Evolutionary conservation across 2,888 invertebrate genomes (phyloP).

Genomic region (Drosophila suboccidentalis): DNA sequence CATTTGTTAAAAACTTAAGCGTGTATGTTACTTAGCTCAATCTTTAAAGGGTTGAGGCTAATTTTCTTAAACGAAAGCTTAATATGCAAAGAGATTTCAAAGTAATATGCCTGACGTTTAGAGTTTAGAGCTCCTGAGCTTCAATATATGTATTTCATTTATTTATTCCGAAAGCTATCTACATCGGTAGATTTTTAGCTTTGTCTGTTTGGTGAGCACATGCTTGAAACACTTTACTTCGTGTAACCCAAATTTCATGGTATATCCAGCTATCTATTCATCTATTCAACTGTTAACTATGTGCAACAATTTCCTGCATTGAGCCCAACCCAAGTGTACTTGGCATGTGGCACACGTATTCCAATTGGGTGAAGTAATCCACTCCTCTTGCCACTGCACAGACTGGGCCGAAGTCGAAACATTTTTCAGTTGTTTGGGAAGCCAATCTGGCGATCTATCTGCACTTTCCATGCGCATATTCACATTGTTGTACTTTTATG

Average conservation of each 20-base stretch:
- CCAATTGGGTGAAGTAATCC: slow-evolving; percentile 17
- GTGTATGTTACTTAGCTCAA: too few species aligned
- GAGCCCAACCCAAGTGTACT: slow-evolving; percentile 17
- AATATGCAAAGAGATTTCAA: too few species aligned
- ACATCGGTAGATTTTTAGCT: not conserved
- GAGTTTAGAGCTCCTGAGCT: not conserved
- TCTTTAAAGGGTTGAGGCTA: too few species aligned
- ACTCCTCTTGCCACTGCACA: slow-evolving; percentile 5
- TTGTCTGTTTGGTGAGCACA: not conserved
- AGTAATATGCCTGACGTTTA: too few species aligned
- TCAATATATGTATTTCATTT: too few species aligned
- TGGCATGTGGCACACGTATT: slow-evolving; percentile 37
- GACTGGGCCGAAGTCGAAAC: slow-evolving; percentile 20
- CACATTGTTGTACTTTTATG: slow-evolving; percentile 50
- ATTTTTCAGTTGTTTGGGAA: slow-evolving; percentile 22
- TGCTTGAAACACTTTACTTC: not conserved
- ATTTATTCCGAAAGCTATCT: too few species aligned
- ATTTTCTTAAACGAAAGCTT: too few species aligned
- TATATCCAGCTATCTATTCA: slow-evolving; percentile 16
- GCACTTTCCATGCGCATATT: slow-evolving; percentile 48
- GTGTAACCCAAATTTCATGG: not conserved
- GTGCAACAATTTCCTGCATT: slow-evolving; percentile 45
- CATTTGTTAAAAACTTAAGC: too few species aligned
- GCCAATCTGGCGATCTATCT: slow-evolving; percentile 58
- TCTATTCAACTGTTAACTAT: slow-evolving; percentile 44